Evolutionary conservation across 2,888 invertebrate genomes (phyloP).

Genomic region (Neocrepidodera transversa): DNA sequence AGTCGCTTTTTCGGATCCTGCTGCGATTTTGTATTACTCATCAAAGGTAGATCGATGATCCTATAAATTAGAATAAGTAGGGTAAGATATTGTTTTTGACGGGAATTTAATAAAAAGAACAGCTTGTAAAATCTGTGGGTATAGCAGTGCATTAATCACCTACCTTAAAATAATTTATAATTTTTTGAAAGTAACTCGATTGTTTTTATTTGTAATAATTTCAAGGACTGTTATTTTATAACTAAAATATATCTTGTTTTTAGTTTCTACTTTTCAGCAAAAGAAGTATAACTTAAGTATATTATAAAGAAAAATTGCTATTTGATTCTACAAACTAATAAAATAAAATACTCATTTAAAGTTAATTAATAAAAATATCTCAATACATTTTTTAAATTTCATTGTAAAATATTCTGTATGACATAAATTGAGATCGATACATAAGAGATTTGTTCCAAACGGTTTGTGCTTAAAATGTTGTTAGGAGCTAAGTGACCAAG

Average conservation of each 20-base stretch:
- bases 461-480: slow-evolving; percentile 7
- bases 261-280: too few species aligned
- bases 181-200: neutral
- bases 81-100: slow-evolving; percentile 3
- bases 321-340: too few species aligned
- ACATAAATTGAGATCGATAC: neutral
- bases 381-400: too few species aligned
- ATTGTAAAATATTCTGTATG: neutral
- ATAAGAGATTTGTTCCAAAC: slow-evolving; percentile 7
- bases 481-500: slow-evolving; percentile 22
- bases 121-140: neutral
- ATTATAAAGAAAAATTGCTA: too few species aligned
- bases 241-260: too few species aligned
- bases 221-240: too few species aligned
- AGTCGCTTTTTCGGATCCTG: slow-evolving; percentile 31
- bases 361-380: too few species aligned
- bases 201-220: too few species aligned
- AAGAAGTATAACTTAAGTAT: too few species aligned
- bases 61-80: slow-evolving; percentile 11
- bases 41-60: slow-evolving; percentile 14
- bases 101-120: neutral
- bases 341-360: too few species aligned
- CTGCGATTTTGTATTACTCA: slow-evolving; percentile 36
- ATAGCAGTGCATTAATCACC: neutral
- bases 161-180: neutral